Evolutionary conservation across 1,140 invertebrate species (phyloP), one percentile per base, ranked within the genome.

Genomic region (Bombus pascuorum): DNA sequence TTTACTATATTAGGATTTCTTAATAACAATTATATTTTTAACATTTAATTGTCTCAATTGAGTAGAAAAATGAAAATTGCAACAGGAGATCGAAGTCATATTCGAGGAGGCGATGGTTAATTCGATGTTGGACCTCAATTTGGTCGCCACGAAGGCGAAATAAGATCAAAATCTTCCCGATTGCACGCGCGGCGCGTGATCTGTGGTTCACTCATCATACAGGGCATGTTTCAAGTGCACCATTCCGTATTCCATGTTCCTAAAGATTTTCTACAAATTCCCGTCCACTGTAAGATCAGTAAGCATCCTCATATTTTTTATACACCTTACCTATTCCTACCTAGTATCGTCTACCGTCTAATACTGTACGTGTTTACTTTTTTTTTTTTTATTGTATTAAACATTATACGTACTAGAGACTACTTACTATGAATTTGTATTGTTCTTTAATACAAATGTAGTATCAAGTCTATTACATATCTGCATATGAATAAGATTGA

Each of bases 141-240:
- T 88, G 84, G 83, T 77, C 91, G 72, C 80, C 70, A 62, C 85
- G 91, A 91, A 91, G 91, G 87, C 90, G 89, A 89, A 89, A 81
- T 90, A 91, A 90, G 81, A 88, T 92, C 85, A 91, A 85, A 92
- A 75, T 89, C 74, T 88, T 89, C 71, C 89, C 91, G 42, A 82
- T 93, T 59, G 82, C 83, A 68, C 81, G 90, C 78, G 90, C 91
- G 81, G 85, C 91, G 83, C 92, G 86, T 83, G 86, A 87, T 85
- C 91, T 90, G 62, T 93, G 92, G 91, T 88, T 84, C 78, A 73
- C 83, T 81, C 88, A 89, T 57, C 74, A 77, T 86, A 87, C 86
- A 86, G 81, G 82, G 79, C 85, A 90, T 81, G 78, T 73, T n/a
- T 85, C 89, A 65, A 80, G 83, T 77, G 71, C 81, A 82, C 87